phyloP scores from a whole-genome alignment of 2,797 vertebrate species.

The Harpagifer antarcticus region DNA sequence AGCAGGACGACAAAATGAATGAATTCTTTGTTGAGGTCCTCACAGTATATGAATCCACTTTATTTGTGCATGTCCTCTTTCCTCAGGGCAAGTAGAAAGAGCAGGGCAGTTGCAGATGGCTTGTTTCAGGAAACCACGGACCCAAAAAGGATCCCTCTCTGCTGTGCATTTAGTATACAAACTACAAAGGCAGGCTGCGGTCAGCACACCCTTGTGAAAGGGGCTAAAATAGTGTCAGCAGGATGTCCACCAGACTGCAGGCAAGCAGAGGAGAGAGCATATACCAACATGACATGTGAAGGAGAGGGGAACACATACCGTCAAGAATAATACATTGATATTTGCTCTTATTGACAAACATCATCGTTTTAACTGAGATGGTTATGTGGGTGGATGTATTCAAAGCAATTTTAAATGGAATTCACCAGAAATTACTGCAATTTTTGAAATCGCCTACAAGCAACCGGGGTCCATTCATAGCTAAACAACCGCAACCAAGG shows the following conservation, averaged over 20 bases:
- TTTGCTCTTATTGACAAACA: conserved; percentile 5
- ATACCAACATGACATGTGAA: conserved; percentile 31
- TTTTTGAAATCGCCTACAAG: background rate
- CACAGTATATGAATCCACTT: conserved; percentile 68
- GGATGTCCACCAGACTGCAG: conserved; percentile 78
- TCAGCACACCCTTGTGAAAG: conserved; percentile 84
- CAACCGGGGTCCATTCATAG: background rate
- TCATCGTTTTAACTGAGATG: background rate
- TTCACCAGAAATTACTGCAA: background rate
- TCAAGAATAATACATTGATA: background rate
- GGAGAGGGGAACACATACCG: conserved; percentile 11
- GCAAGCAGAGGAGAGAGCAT: conserved; percentile 52
- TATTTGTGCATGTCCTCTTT: conserved; percentile 70
- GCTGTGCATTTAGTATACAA: conserved; percentile 81
- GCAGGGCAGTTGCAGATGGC: conserved; percentile 81
- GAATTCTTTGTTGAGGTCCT: conserved; percentile 66
- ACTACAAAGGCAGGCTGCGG: conserved; percentile 85
- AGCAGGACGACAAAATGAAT: conserved; percentile 62
- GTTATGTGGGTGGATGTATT: background rate
- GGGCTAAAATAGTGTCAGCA: conserved; percentile 83
- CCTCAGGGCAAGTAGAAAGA: conserved; percentile 70
- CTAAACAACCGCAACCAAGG: background rate
- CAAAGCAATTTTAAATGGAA: background rate
- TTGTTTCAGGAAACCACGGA: conserved; percentile 81
- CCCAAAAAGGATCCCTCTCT: conserved; percentile 80